Base-by-base conservation (phyloP, 64 coral and sea anemone genomes). In the Montipora capricornis region DNA sequence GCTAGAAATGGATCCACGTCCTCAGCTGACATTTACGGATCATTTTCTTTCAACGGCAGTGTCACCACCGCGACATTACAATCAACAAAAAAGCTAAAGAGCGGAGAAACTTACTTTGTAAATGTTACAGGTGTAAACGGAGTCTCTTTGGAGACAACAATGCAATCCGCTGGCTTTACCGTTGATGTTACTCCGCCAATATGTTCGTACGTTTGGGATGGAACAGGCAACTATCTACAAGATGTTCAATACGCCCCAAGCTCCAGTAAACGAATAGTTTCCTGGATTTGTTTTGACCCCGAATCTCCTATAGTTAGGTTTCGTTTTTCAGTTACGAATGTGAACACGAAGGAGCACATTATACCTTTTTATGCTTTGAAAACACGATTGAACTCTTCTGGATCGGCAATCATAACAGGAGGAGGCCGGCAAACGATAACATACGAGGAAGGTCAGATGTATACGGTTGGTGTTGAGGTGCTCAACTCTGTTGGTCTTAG, bases 121-220 rank as follows among this genome's bases (percentile, higher is more conserved):
- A 96, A 93, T 15, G 92, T 96, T 7, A 98, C 92, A 78, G 97
- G 82, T 15, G 64, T 81, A 5, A 98, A 98, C 47, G 74, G 92
- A 49, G 85, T 93, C 50, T 94, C 84, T 1, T 52, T 92, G 7
- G 67, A 75, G 57, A 8, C 89, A 13, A 84, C 91, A 13, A 14
- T 26, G 51, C 15, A 78, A 17, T 96, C 94, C 1, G 94, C 96
- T 87, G 97, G 97, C 6, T 94, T 98, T 15, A 83, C 49, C 17
- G 89, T 96, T 5, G 97, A 98, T 71, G 91, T 47, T 7, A 96
- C 97, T 5, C 75, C 97, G 20, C 94, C 97, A 68, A 9, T 70
- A 68, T 98, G 97, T 59, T 67, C 66, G 8, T 11, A 96, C 73
- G 94, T 98, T 51, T 89, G 94, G 82, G 89, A 94, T 86, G 92